Percentiles rank a stretch among this genome's conserved stretches.
Conservation (phyloP, 2,113 vertebrate genomes). For the Myiopsitta monachus region DNA sequence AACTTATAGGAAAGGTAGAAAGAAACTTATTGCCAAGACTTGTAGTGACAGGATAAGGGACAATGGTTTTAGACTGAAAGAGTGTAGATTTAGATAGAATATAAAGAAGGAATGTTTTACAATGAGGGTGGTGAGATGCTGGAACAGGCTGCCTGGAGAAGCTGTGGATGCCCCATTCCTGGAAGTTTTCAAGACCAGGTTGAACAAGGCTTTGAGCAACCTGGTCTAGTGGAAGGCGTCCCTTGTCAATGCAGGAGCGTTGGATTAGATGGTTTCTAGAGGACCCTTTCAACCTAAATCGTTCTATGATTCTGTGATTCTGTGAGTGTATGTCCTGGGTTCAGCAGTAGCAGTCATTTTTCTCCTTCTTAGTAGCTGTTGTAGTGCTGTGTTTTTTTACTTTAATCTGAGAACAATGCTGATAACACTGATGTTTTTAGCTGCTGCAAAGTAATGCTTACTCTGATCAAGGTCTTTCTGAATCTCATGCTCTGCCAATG, state of each 20-base stretch:
- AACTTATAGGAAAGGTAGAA: neutral
- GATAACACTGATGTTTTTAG: neutral
- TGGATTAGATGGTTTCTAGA: neutral
- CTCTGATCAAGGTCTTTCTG: neutral
- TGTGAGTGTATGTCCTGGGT: neutral
- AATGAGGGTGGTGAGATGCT: neutral
- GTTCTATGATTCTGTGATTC: neutral
- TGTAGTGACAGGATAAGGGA: neutral
- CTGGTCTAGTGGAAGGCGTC: neutral
- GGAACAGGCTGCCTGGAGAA: neutral
- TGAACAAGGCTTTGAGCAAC: neutral
- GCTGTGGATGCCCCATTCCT: neutral
- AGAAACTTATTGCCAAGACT: neutral
- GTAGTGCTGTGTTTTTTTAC: neutral
- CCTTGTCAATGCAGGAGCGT: accelerated
- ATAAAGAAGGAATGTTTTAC: neutral
- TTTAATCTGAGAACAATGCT: neutral
- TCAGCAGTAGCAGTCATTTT: neutral
- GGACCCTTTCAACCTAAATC: neutral
- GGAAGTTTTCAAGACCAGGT: neutral
- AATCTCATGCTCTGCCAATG: neutral
- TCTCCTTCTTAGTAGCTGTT: neutral
- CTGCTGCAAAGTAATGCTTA: neutral
- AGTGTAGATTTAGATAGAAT: neutral
- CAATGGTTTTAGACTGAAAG: neutral